Percentiles rank a stretch among this genome's conserved stretches.
phyloP scores from a whole-genome alignment of 53 echinoderm and acorn worm genomes.

The Paelopatides confundens region DNA sequence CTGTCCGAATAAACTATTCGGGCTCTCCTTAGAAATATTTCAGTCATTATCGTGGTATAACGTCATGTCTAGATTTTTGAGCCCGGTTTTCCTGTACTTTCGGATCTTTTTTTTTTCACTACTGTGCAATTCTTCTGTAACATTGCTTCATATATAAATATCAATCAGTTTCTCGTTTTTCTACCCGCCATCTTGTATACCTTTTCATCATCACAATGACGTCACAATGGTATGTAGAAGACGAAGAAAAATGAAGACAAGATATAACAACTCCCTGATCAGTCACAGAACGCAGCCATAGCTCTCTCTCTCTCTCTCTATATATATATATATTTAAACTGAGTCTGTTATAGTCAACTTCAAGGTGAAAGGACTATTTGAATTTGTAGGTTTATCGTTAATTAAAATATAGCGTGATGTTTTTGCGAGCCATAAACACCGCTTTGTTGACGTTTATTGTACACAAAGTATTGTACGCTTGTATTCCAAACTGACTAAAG shows the following conservation, averaged over 20 bases:
- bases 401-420: neutral
- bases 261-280: neutral
- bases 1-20: too few relatives aligned
- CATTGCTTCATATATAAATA: too few relatives aligned
- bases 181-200: neutral
- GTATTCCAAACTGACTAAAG: neutral
- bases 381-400: neutral
- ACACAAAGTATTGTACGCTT: neutral
- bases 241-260: neutral
- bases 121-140: too few relatives aligned
- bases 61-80: too few relatives aligned
- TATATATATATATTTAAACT: too few relatives aligned
- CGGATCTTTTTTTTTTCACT: too few relatives aligned
- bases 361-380: neutral
- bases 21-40: too few relatives aligned
- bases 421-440: neutral
- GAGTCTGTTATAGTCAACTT: neutral
- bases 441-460: neutral
- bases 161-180: too few relatives aligned
- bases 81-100: too few relatives aligned
- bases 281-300: neutral
- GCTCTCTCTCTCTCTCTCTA: too few relatives aligned
- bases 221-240: neutral
- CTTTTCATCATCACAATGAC: neutral
- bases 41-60: too few relatives aligned